A percentile compares a stretch with the other conserved stretches of the same genome.
Conservation (phyloP, 2,888 invertebrate species). For the Pogonocherus hispidulus region DNA sequence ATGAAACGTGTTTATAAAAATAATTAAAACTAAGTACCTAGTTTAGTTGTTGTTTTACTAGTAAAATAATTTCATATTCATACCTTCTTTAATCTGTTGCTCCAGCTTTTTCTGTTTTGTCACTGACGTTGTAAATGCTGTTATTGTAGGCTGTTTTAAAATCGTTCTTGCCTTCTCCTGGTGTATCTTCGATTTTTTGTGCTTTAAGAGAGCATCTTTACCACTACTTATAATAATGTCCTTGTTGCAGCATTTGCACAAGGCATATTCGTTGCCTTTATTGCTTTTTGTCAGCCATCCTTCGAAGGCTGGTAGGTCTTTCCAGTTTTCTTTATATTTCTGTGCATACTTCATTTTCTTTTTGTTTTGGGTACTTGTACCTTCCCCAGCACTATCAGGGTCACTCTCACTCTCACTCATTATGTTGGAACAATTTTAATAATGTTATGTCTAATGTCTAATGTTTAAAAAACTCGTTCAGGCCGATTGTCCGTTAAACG, state of each 20-base stretch:
- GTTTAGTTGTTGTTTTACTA: too few relatives aligned
- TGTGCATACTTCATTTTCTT: constrained; percentile 5
- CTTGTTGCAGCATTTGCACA: background rate
- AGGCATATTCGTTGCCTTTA: background rate
- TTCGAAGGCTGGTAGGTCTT: background rate
- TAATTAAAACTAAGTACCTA: background rate
- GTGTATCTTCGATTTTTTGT: background rate
- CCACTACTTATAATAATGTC: background rate
- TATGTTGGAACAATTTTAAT: too few relatives aligned
- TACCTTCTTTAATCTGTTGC: background rate
- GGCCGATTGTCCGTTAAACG: too few relatives aligned
- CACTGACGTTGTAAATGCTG: background rate
- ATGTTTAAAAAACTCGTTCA: too few relatives aligned
- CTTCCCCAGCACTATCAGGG: background rate
- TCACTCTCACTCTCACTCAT: too few relatives aligned
- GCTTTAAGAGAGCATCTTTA: background rate
- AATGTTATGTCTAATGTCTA: too few relatives aligned
- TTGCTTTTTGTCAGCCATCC: constrained; percentile 4
- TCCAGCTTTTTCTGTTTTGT: background rate
- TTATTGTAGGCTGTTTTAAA: background rate
- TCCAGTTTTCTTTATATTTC: constrained; percentile 7
- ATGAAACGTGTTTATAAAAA: background rate
- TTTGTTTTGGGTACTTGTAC: background rate
- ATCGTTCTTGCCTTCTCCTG: background rate
- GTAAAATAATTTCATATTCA: too few relatives aligned